phyloP scores from a whole-genome alignment of 1,140 invertebrate species.

The Scylla paramamosain region DNA sequence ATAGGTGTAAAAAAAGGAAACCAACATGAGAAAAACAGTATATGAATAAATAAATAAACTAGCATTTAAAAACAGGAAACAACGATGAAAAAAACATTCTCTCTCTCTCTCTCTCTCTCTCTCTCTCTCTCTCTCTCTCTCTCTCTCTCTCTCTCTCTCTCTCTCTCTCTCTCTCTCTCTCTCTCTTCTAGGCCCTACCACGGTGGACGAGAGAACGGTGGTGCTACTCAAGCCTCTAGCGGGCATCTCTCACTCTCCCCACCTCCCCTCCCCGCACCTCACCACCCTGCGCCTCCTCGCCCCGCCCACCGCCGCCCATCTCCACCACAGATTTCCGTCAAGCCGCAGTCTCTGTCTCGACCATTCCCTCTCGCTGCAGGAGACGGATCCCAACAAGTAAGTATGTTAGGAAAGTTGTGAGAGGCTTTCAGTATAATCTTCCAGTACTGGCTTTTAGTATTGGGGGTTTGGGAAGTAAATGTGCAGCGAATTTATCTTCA shows the following conservation, averaged over 20 bases:
- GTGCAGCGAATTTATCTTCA: no score
- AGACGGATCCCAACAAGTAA: neutral
- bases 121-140: no score
- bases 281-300: neutral
- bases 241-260: neutral
- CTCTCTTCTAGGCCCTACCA: neutral
- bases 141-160: no score
- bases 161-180: no score
- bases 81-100: no score
- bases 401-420: neutral
- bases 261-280: neutral
- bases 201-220: constrained; percentile 44
- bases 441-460: no score
- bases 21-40: no score
- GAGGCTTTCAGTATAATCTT: neutral
- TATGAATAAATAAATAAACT: no score
- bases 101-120: no score
- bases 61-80: no score
- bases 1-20: no score
- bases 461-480: no score
- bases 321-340: neutral
- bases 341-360: neutral
- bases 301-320: neutral
- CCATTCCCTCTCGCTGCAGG: neutral
- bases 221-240: neutral